These are phyloP conservation scores for Burhinus oedicnemus DNA, from an alignment of 2,113 vertebrate genomes.

Conservation along the genomic window DNA sequence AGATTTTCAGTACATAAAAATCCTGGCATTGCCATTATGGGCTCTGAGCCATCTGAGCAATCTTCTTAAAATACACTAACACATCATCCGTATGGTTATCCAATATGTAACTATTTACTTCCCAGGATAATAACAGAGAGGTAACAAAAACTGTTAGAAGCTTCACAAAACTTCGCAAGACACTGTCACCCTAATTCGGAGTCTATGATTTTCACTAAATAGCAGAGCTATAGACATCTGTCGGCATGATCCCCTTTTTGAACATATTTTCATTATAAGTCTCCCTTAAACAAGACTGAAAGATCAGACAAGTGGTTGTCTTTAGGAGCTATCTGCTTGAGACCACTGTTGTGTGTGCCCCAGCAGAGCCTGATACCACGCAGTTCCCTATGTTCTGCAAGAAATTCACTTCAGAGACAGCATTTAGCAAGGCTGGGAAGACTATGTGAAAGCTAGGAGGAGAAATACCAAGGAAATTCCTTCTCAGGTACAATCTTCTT, in stretches of 20 bases:
- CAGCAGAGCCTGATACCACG: not conserved
- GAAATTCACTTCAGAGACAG: not conserved
- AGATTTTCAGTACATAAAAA: conserved; percentile 34
- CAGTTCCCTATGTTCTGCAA: not conserved
- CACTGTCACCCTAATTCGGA: not conserved
- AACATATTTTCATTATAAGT: not conserved
- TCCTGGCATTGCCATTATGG: conserved; percentile 12
- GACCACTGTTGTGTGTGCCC: not conserved
- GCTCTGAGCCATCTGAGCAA: conserved; percentile 61
- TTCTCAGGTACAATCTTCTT: not conserved
- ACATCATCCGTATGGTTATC: conserved; percentile 53
- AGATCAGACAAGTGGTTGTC: not conserved
- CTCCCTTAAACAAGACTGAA: not conserved
- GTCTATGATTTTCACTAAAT: not conserved
- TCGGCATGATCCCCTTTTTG: not conserved
- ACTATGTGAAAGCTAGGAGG: not conserved
- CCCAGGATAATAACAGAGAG: conserved; percentile 14
- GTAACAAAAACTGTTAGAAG: conserved; percentile 6
- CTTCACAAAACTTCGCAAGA: not conserved
- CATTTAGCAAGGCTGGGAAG: not conserved
- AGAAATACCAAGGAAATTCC: not conserved
- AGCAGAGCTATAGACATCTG: not conserved
- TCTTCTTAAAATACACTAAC: conserved; percentile 61
- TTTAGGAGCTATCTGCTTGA: not conserved
- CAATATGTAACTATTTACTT: conserved; percentile 60